Evolutionary conservation across 2,797 vertebrate genomes (phyloP), one percentile per base, ranked within the genome.

Genomic region (Anguilla megastoma): DNA sequence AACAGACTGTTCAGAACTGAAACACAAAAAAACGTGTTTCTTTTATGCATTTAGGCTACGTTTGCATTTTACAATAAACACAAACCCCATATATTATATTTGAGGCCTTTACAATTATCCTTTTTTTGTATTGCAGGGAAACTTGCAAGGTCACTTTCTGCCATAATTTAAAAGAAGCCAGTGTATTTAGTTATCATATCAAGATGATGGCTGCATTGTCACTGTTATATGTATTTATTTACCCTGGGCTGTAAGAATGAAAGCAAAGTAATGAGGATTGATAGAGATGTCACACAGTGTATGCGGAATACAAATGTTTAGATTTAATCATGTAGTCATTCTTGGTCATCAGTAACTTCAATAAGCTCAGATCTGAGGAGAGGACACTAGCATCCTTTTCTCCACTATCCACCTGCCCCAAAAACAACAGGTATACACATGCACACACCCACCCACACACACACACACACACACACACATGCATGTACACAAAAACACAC

Each of bases 141-240:
- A 54, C 8, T 69, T 69, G n/a, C 24, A 27, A 79, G 30, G 76
- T 80, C 33, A 80, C 76, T 45, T 69, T 36, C 76, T 80, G 10
- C 76, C 41, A 30, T 16, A 16, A 16, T 33, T 41, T 24, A 69
- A 21, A 69, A 27, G 24, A 27, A 74, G 27, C 30, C 27, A 74
- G 69, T 36, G 30, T 74, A 14, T 30, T 74, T 36, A 12, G 30
- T 74, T 74, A 74, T 74, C 69, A 50, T 48, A 12, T 52, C 41
- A n/a, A 50, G 21, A 52, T 3, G 18, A 84, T 14, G 16, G 48
- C 80, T 52, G 3, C 7, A 33, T 58, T 85, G n/a, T 33, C 30
- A 33, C 83, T 56, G 52, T 45, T 45, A 45, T 56, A 85, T 58
- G 58, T 85, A 56, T 54, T 85, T 33, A 85, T 58, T 85, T 30